Evolutionary conservation across 1,140 invertebrate genomes (phyloP).

Genomic region (Leptopilina clavipes): DNA sequence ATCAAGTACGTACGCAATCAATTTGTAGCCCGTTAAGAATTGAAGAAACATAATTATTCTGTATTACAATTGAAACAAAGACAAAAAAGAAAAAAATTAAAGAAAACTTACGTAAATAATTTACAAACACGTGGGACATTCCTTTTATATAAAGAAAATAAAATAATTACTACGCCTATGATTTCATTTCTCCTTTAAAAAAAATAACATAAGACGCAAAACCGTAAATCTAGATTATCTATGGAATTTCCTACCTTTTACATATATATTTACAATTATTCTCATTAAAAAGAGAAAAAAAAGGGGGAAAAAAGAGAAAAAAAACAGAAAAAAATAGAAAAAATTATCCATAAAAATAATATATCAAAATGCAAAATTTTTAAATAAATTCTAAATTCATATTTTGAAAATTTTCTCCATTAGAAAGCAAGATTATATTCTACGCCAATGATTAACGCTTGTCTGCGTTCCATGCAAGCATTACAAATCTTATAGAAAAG

Average conservation of each 20-base stretch:
- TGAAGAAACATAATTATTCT: not conserved
- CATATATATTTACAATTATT: not conserved
- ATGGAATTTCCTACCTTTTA: not conserved
- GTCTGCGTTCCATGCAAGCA: slow-evolving; percentile 7
- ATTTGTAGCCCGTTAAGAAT: not conserved
- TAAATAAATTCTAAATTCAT: not conserved
- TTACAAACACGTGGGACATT: slow-evolving; percentile 3
- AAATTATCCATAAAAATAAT: no score
- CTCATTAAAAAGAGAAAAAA: no score
- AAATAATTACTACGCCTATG: slow-evolving; percentile 20
- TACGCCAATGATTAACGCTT: slow-evolving; percentile 5
- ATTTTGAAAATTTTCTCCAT: not conserved
- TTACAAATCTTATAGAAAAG: slow-evolving; percentile 17
- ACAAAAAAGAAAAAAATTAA: not conserved
- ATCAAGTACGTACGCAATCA: not conserved
- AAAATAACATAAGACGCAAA: not conserved
- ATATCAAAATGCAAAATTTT: not conserved
- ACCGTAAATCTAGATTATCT: slow-evolving; percentile 19
- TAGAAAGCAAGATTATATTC: not conserved
- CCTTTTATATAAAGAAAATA: not conserved
- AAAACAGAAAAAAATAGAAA: no score
- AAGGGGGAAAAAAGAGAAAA: no score
- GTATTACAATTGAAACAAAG: not conserved
- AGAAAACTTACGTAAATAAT: not conserved
- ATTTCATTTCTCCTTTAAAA: slow-evolving; percentile 23